Conservation (phyloP, 1,140 invertebrate species). For the Pararge aegeria region DNA sequence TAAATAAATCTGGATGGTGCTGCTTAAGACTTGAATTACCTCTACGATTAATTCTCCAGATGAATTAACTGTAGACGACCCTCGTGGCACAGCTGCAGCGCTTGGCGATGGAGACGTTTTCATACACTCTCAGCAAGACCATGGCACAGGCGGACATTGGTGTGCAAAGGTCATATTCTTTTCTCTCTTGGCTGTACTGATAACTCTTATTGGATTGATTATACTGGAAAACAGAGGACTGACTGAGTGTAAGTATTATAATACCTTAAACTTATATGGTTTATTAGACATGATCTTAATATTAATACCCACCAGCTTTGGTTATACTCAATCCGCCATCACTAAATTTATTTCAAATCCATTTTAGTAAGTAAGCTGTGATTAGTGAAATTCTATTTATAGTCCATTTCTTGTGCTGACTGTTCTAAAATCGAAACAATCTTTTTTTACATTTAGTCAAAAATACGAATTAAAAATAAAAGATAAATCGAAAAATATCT, state of each 20-base stretch:
- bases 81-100: slow-evolving; percentile 60
- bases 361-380: too few species aligned
- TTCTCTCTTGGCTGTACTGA: slow-evolving; percentile 83
- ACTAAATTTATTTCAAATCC: too few species aligned
- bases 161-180: slow-evolving; percentile 92
- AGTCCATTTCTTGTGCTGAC: too few species aligned
- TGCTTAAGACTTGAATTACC: background rate
- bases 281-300: too few species aligned
- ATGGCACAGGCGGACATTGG: slow-evolving; percentile 87
- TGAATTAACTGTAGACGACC: slow-evolving; percentile 64
- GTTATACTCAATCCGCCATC: too few species aligned
- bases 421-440: too few species aligned
- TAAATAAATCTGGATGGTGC: background rate
- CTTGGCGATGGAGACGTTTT: slow-evolving; percentile 82
- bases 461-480: too few species aligned
- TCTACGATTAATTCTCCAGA: slow-evolving; percentile 39
- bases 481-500: too few species aligned
- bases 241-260: slow-evolving; percentile 84
- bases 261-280: background rate
- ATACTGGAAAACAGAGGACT: slow-evolving; percentile 89
- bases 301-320: too few species aligned
- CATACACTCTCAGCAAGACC: slow-evolving; percentile 88
- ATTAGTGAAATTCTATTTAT: too few species aligned
- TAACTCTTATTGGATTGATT: slow-evolving; percentile 87
- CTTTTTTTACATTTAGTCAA: too few species aligned